Conservation (phyloP, 2,888 invertebrate genomes). For the Lobophora halterata region DNA sequence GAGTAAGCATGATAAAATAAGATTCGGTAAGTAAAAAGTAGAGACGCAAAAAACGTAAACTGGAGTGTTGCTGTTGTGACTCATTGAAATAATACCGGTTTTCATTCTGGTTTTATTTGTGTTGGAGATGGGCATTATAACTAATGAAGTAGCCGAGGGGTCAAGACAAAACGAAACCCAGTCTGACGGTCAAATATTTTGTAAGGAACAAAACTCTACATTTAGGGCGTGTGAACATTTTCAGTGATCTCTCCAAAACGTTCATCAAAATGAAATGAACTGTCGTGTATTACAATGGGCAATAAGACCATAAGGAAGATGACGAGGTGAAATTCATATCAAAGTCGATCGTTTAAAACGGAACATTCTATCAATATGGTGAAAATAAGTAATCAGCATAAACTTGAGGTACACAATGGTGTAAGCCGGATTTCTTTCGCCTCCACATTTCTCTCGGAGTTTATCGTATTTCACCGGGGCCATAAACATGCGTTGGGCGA, state of each 20-base stretch:
- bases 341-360: constrained; percentile 57
- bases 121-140: constrained; percentile 49
- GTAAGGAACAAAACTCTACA: constrained; percentile 7
- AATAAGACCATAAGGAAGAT: constrained; percentile 38
- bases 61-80: constrained; percentile 37
- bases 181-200: constrained; percentile 13
- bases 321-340: constrained; percentile 49
- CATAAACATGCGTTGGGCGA: constrained; percentile 67
- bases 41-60: constrained; percentile 25
- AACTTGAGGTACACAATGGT: constrained; percentile 69
- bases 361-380: constrained; percentile 64
- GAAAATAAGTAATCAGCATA: constrained; percentile 77
- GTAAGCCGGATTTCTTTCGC: constrained; percentile 73
- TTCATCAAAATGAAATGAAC: constrained; percentile 26
- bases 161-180: constrained; percentile 38
- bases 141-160: constrained; percentile 46
- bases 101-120: constrained; percentile 54
- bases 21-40: constrained; percentile 8
- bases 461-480: constrained; percentile 74
- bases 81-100: constrained; percentile 54
- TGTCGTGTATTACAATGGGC: constrained; percentile 39
- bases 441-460: constrained; percentile 69
- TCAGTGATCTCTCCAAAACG: constrained; percentile 25
- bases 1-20: constrained; percentile 2
- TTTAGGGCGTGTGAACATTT: constrained; percentile 36